Conservation (phyloP, 2,888 invertebrate genomes). For the Podabrus alpinus region DNA sequence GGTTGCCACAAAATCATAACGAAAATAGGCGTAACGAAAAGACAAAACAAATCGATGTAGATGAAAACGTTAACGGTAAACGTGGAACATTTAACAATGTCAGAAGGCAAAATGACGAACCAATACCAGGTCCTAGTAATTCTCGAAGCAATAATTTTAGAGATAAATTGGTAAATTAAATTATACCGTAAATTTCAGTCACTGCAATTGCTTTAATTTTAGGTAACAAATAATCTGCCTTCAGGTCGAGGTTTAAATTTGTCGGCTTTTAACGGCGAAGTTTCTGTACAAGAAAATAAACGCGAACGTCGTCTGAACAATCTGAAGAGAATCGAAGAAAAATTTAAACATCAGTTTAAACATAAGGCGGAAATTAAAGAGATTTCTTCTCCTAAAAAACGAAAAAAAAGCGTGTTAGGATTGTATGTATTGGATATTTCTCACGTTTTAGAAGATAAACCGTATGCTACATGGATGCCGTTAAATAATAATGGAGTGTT, state of each 20-base stretch:
- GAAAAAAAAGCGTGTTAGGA: slow-evolving; percentile 68
- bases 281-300: slow-evolving; percentile 45
- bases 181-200: neutral
- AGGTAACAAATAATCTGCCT: slow-evolving; percentile 4
- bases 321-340: slow-evolving; percentile 65
- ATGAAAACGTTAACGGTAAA: slow-evolving; percentile 75
- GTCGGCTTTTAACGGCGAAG: slow-evolving; percentile 59
- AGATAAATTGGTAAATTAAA: slow-evolving; percentile 1
- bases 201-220: neutral
- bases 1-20: slow-evolving; percentile 57
- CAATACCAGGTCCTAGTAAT: slow-evolving; percentile 23
- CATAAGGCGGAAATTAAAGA: slow-evolving; percentile 12
- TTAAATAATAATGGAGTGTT: slow-evolving; percentile 59
- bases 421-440: slow-evolving; percentile 87
- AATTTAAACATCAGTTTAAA: slow-evolving; percentile 32
- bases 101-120: slow-evolving; percentile 39
- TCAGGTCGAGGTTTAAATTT: slow-evolving; percentile 54
- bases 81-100: slow-evolving; percentile 59
- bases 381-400: slow-evolving; percentile 60
- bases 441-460: slow-evolving; percentile 68
- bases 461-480: slow-evolving; percentile 71
- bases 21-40: slow-evolving; percentile 46
- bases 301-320: slow-evolving; percentile 67
- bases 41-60: slow-evolving; percentile 62
- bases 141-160: slow-evolving; percentile 5